A percentile compares a stretch with the other conserved stretches of the same genome.
Conservation (phyloP, 2,113 vertebrate genomes). For the Xenopus laevis region DNA sequence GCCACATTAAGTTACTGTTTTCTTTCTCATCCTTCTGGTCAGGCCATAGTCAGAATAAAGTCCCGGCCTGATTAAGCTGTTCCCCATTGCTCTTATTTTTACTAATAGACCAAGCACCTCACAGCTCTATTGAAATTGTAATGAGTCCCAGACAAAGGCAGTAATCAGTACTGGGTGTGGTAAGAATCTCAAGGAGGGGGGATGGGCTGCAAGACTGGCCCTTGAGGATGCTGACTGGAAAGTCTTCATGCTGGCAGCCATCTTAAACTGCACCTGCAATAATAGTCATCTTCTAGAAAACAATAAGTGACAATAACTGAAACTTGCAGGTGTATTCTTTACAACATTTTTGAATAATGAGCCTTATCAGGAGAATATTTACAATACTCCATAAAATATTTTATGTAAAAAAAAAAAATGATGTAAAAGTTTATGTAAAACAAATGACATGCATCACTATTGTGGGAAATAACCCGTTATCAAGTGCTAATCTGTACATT, state of each 20-base stretch:
- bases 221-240: conserved; percentile 9
- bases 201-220: conserved; percentile 1
- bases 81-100: conserved; percentile 36
- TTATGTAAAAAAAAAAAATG: too few species aligned
- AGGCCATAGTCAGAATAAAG: conserved; percentile 18
- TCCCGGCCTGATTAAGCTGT: conserved; percentile 36
- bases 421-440: too few species aligned
- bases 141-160: conserved; percentile 42
- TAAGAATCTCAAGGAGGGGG: conserved; percentile 31
- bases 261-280: background rate
- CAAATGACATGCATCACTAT: too few species aligned
- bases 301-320: too few species aligned
- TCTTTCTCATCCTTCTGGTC: conserved; percentile 18
- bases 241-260: background rate
- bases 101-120: conserved; percentile 39
- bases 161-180: conserved; percentile 42
- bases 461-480: too few species aligned
- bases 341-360: too few species aligned
- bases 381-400: too few species aligned
- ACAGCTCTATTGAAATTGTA: conserved; percentile 43
- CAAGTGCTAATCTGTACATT: too few species aligned
- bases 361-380: too few species aligned
- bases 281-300: too few species aligned
- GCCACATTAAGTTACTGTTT: conserved; percentile 37
- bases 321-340: too few species aligned